Conservation (phyloP, 37 sponge, comb jelly and placozoan species). For the Ephydatia muelleri region DNA sequence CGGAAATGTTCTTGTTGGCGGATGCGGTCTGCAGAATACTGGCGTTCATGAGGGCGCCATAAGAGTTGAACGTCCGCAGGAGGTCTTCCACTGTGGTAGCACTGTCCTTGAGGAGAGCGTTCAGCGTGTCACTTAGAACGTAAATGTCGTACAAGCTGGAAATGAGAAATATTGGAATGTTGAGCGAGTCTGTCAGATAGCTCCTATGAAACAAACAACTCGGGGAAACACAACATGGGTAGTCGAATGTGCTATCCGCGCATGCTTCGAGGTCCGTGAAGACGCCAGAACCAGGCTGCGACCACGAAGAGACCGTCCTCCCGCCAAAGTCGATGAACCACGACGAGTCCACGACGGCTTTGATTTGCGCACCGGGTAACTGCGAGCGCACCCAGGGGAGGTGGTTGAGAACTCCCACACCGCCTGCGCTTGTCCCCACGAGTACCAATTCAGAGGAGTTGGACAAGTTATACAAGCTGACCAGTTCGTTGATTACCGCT, state of each 20-base stretch:
- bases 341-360: constrained; percentile 63
- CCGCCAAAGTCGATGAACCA: constrained; percentile 66
- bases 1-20: constrained; percentile 22
- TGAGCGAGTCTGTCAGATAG: neutral
- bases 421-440: constrained; percentile 71
- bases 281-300: neutral
- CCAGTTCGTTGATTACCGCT: constrained; percentile 40
- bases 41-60: constrained; percentile 46
- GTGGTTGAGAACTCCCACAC: constrained; percentile 63
- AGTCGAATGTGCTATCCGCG: constrained; percentile 33
- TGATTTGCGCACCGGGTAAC: constrained; percentile 7
- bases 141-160: constrained; percentile 71
- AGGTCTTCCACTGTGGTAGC: neutral
- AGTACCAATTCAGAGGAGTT: constrained; percentile 51
- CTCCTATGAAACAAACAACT: constrained; percentile 48
- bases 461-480: neutral
- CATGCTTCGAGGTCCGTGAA: constrained; percentile 26
- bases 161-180: constrained; percentile 43
- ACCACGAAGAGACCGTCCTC: neutral
- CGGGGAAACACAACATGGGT: constrained; percentile 66
- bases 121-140: constrained; percentile 34
- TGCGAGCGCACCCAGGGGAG: constrained; percentile 30
- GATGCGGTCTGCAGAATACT: constrained; percentile 26
- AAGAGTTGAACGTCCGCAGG: constrained; percentile 37
- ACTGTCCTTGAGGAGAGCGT: neutral